Evolutionary conservation across 2,888 invertebrate species (phyloP).

Genomic region (Agelastica alni): DNA sequence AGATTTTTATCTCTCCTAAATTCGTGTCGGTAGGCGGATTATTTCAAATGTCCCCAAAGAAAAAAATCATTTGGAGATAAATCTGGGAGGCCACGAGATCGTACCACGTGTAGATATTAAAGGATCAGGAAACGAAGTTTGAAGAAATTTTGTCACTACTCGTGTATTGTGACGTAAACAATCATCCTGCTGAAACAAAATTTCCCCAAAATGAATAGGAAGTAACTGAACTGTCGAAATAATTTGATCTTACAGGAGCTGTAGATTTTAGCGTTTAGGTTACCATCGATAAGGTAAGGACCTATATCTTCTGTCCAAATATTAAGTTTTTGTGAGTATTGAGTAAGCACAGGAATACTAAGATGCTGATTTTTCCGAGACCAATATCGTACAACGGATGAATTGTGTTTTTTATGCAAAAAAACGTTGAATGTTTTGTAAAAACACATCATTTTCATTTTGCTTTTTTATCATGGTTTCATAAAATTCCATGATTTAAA

Average conservation of each 20-base stretch:
- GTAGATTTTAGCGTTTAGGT: slow-evolving; percentile 23
- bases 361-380: slow-evolving; percentile 13
- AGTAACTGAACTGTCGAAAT: slow-evolving; percentile 17
- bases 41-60: too few relatives aligned
- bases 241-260: slow-evolving; percentile 24
- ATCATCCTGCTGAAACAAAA: slow-evolving; percentile 15
- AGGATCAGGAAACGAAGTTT: too few relatives aligned
- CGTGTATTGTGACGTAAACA: slow-evolving; percentile 10
- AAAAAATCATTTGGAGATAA: too few relatives aligned
- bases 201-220: slow-evolving; percentile 9
- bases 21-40: too few relatives aligned
- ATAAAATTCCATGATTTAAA: too few relatives aligned
- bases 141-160: neutral
- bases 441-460: too few relatives aligned
- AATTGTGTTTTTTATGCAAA: slow-evolving; percentile 9
- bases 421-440: too few relatives aligned
- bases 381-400: slow-evolving; percentile 12
- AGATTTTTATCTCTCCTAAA: too few relatives aligned
- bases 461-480: too few relatives aligned
- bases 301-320: slow-evolving; percentile 18
- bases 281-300: slow-evolving; percentile 20
- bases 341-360: slow-evolving; percentile 2
- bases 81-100: too few relatives aligned
- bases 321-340: slow-evolving; percentile 6
- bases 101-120: too few relatives aligned